phyloP scores from a whole-genome alignment of 2,888 invertebrate genomes.

The Adelognathus sp. region DNA sequence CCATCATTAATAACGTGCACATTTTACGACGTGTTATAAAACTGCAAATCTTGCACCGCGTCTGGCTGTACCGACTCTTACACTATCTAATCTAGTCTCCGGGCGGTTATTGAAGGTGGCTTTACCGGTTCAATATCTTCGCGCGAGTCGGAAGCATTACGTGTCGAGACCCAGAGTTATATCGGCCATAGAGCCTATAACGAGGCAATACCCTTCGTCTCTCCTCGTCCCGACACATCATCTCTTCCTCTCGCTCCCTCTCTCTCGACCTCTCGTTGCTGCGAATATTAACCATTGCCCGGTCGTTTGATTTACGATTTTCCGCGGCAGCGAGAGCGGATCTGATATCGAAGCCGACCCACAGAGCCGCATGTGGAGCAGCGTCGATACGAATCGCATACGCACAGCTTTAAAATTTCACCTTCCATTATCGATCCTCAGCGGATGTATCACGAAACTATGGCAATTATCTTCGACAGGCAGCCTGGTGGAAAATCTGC shows the following conservation, averaged over 20 bases:
- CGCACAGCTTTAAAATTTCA: neutral
- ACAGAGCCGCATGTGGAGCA: neutral
- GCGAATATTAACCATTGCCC: neutral
- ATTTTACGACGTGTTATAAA: constrained; percentile 3
- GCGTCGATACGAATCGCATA: neutral
- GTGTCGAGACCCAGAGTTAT: neutral
- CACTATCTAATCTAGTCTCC: neutral
- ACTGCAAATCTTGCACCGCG: neutral
- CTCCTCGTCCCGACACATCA: neutral
- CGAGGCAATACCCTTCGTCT: neutral
- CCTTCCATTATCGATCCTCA: constrained; percentile 32
- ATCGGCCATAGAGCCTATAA: neutral
- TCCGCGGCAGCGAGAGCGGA: neutral
- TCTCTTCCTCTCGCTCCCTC: neutral
- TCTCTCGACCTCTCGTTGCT: neutral
- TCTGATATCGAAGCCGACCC: constrained; percentile 1
- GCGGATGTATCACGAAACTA: constrained; percentile 15
- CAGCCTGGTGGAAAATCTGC: neutral
- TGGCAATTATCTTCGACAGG: constrained; percentile 34
- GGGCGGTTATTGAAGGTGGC: neutral
- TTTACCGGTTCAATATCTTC: constrained; percentile 26
- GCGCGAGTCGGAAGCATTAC: constrained; percentile 16
- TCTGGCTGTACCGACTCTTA: neutral
- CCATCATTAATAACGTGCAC: neutral
- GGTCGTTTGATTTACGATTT: constrained; percentile 29